These are phyloP conservation scores for Phrynocephalus vlangalii DNA, from an alignment of 2,797 vertebrate species.

Conservation along the genomic window DNA sequence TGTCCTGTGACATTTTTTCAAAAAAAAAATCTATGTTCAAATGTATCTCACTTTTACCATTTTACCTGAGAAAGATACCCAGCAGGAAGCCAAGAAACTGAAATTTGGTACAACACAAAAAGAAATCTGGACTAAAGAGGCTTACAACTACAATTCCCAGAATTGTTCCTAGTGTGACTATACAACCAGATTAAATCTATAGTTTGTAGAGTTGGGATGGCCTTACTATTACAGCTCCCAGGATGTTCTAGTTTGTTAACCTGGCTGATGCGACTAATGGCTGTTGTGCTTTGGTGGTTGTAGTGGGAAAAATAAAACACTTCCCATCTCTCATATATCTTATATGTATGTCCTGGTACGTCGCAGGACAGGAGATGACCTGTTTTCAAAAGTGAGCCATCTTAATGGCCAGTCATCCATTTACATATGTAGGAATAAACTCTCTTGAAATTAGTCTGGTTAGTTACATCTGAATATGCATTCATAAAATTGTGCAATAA, in stretches of 20 bases:
- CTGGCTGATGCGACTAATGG: no score
- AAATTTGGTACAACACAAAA: not conserved
- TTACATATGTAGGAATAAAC: not conserved
- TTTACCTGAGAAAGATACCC: not conserved
- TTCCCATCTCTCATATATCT: no score
- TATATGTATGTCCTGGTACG: slow-evolving; percentile 69
- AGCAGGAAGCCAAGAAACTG: not conserved
- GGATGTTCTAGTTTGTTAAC: not conserved
- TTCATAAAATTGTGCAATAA: slow-evolving; percentile 37
- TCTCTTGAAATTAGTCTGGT: not conserved
- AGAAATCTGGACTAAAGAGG: not conserved
- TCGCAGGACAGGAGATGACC: slow-evolving; percentile 68
- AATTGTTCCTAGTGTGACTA: not conserved
- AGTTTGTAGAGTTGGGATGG: not conserved
- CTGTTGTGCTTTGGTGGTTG: no score
- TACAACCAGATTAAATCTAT: not conserved
- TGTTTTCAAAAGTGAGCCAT: not conserved
- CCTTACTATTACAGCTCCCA: not conserved
- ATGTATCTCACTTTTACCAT: not conserved
- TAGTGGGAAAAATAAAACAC: no score
- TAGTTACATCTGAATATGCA: not conserved
- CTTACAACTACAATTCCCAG: not conserved
- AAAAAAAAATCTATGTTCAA: slow-evolving; percentile 68
- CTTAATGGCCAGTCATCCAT: slow-evolving; percentile 83
- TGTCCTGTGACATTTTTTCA: slow-evolving; percentile 54